Evolutionary conservation across 64 coral and sea anemone genomes (phyloP), one percentile per base, ranked within the genome.

Genomic region (Montipora capricornis): DNA sequence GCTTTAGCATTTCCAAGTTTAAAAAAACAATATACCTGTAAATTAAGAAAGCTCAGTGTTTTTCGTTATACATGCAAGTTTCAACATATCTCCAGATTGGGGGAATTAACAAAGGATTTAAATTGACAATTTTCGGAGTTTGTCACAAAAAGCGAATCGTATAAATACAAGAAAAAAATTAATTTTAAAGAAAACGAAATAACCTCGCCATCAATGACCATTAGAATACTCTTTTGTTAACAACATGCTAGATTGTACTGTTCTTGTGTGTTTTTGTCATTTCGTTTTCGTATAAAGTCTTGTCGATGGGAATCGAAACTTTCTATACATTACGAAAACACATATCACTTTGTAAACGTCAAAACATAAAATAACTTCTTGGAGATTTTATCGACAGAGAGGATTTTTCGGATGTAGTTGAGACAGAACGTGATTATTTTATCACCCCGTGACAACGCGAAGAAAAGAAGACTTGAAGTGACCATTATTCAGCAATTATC

Each of bases 401-500:
- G 12, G 51, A 86, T 73, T 84, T 67, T 29, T 49, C 19, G 37
- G 66, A 51, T 11, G 11, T 49, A 44, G 14, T 86, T 73, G 81
- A 47, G 16, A 20, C 53, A 55, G 52, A 55, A 44, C 57, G 17
- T 84, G 81, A 67, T 68, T 68, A 67, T 50, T 51, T 37, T 15
- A 84, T 84, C 8, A 13, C 22, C 7, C 45, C 66, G 64, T 86
- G 44, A 64, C 16, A 86, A 86, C 82, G 67, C 8, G 66, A 86
- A 51, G 47, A 20, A 50, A 73, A 70, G 59, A 10, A 16, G 68
- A 20, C 82, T 86, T 86, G 46, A 73, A 86, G 82, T 73, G 88
- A 77, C 44, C 79, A 95, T 95, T 90, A 95, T 81, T 90, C 61
- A 49, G 58, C 89, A 95, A 95, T 95, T 95, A 95, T 53, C 80